Evolutionary conservation across 2,113 vertebrate species (phyloP).

Genomic region (Corapipo altera): DNA sequence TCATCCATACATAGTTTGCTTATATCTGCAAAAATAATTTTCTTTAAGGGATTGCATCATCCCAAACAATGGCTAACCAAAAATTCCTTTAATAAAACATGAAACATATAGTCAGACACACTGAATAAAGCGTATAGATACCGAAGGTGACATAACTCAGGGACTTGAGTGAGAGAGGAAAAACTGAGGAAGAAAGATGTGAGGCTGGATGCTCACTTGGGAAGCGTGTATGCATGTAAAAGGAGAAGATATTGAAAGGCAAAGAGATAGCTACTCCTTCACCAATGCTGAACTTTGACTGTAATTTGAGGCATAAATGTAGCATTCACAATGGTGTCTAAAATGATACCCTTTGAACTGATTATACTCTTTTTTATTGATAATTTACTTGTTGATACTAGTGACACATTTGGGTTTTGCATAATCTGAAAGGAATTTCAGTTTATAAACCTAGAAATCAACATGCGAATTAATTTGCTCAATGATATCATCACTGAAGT

Average conservation of each 20-base stretch:
- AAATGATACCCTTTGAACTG: neutral
- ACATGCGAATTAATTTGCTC: slow-evolving; percentile 64
- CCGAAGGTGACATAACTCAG: neutral
- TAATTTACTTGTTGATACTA: neutral
- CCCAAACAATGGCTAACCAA: neutral
- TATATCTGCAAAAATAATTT: neutral
- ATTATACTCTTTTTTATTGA: neutral
- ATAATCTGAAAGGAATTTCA: slow-evolving; percentile 56
- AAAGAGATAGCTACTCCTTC: neutral
- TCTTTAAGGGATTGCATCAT: neutral
- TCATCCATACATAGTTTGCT: neutral
- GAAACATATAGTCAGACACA: neutral
- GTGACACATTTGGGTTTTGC: slow-evolving; percentile 40
- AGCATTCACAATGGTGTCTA: neutral
- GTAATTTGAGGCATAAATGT: neutral
- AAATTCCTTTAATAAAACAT: neutral
- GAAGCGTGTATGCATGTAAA: neutral
- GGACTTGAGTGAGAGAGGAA: neutral
- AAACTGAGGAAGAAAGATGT: neutral
- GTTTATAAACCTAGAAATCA: slow-evolving; percentile 60
- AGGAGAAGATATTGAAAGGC: neutral
- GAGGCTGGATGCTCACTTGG: neutral
- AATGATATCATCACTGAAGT: slow-evolving; percentile 60
- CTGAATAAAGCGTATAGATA: neutral
- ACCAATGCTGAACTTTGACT: neutral